phyloP scores from a whole-genome alignment of 2,888 invertebrate genomes.

The Aspidapion aeneum region DNA sequence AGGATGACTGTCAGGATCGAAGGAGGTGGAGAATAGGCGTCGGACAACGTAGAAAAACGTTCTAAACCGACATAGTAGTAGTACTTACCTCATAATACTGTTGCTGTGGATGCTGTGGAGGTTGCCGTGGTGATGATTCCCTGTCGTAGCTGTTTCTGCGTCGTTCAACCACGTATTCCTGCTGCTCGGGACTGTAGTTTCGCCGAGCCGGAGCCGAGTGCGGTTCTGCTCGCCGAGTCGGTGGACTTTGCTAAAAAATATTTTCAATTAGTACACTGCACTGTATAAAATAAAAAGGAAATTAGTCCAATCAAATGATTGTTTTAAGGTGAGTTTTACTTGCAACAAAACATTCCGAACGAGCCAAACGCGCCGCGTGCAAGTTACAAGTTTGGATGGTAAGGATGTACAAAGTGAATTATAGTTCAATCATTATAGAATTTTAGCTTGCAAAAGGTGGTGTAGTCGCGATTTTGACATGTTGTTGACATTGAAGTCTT shows the following conservation, averaged over 20 bases:
- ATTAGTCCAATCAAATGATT: neutral
- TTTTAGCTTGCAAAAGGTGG: too few species aligned
- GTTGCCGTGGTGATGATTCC: conserved; percentile 42
- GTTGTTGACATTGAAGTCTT: too few species aligned
- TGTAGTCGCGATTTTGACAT: too few species aligned
- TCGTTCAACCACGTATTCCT: conserved; percentile 37
- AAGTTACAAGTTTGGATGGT: too few species aligned
- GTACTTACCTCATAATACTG: conserved; percentile 46
- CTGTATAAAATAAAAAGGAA: neutral
- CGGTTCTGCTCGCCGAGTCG: conserved; percentile 33
- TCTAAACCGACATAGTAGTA: too few species aligned
- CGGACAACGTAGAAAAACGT: too few species aligned
- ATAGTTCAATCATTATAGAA: too few species aligned
- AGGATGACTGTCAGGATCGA: too few species aligned
- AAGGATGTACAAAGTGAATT: too few species aligned
- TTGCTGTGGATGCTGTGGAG: conserved; percentile 26
- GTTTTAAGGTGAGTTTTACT: neutral
- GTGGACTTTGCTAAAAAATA: conserved; percentile 39
- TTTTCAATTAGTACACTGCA: conserved; percentile 8
- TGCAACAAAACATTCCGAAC: too few species aligned
- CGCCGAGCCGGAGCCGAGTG: conserved; percentile 26
- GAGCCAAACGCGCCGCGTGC: too few species aligned
- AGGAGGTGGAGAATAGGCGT: too few species aligned
- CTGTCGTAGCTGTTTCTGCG: conserved; percentile 43
- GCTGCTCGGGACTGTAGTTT: conserved; percentile 42